These are phyloP conservation scores for Nibea albiflora DNA, from an alignment of 2,113 vertebrate species.

Conservation along the genomic window DNA sequence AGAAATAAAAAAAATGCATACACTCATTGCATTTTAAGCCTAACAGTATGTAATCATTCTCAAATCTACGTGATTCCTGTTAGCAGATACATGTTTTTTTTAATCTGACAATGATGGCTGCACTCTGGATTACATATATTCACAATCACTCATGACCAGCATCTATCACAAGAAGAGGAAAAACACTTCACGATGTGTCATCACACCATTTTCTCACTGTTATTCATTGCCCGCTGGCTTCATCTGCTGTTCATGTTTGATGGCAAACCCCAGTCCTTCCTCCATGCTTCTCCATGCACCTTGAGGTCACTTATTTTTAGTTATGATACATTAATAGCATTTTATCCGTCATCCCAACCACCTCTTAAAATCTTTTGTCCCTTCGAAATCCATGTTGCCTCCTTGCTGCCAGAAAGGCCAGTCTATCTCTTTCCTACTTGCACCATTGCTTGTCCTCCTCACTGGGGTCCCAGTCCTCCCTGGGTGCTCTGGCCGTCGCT, in stretches of 20 bases:
- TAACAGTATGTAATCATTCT: constrained; percentile 17
- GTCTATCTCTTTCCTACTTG: not conserved
- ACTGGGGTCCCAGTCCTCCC: constrained; percentile 74
- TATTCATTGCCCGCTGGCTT: not conserved
- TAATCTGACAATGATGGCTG: constrained; percentile 15
- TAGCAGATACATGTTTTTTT: constrained; percentile 17
- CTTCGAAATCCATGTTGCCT: constrained; percentile 8
- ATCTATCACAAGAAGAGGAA: constrained; percentile 3
- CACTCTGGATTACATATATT: constrained; percentile 49
- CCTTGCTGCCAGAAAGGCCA: not conserved
- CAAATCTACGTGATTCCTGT: not conserved
- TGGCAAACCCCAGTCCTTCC: constrained; percentile 1
- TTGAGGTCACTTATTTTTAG: constrained; percentile 28
- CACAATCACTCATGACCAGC: constrained; percentile 24
- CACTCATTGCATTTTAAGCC: constrained; percentile 44
- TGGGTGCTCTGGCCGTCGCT: constrained; percentile 81
- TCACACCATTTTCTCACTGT: not conserved
- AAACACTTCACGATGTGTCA: not conserved
- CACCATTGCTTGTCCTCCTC: not conserved
- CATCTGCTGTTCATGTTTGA: not conserved
- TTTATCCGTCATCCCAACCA: not conserved
- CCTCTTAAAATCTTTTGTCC: constrained; percentile 16
- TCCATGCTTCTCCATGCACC: constrained; percentile 25
- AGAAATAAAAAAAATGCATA: constrained; percentile 47
- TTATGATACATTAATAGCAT: constrained; percentile 42